phyloP scores from a whole-genome alignment of 2,888 invertebrate genomes.

The Limnephilus auricula region DNA sequence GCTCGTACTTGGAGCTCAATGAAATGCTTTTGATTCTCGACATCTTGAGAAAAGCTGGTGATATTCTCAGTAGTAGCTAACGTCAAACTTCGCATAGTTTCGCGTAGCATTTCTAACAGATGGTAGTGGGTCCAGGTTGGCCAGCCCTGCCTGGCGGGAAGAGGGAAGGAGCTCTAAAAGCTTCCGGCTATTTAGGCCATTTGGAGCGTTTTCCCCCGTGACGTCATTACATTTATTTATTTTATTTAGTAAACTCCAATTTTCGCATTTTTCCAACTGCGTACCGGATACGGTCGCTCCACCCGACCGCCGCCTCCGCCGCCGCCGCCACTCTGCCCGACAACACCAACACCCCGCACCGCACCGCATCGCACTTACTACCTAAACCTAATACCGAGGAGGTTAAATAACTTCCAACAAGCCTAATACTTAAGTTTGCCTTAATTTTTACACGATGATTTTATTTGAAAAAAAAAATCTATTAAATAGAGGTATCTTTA shows the following conservation, averaged over 20 bases:
- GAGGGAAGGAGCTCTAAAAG: slow-evolving; percentile 63
- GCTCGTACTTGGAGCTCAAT: too few relatives aligned
- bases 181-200: slow-evolving; percentile 66
- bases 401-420: too few relatives aligned
- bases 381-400: background rate
- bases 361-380: background rate
- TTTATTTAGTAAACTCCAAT: slow-evolving; percentile 65
- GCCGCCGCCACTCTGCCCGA: slow-evolving; percentile 11
- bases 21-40: too few relatives aligned
- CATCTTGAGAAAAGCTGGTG: too few relatives aligned
- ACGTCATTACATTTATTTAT: slow-evolving; percentile 66
- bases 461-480: background rate
- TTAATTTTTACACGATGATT: background rate
- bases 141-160: background rate
- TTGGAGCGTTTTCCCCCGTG: slow-evolving; percentile 63
- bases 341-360: slow-evolving; percentile 14
- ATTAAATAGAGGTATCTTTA: too few relatives aligned
- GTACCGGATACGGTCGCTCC: slow-evolving; percentile 46
- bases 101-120: background rate
- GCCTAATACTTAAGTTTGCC: too few relatives aligned
- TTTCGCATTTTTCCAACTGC: slow-evolving; percentile 65
- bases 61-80: too few relatives aligned
- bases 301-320: slow-evolving; percentile 41
- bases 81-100: background rate
- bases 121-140: background rate